phyloP scores from a whole-genome alignment of 2,113 vertebrate species.

The Perca fluviatilis region DNA sequence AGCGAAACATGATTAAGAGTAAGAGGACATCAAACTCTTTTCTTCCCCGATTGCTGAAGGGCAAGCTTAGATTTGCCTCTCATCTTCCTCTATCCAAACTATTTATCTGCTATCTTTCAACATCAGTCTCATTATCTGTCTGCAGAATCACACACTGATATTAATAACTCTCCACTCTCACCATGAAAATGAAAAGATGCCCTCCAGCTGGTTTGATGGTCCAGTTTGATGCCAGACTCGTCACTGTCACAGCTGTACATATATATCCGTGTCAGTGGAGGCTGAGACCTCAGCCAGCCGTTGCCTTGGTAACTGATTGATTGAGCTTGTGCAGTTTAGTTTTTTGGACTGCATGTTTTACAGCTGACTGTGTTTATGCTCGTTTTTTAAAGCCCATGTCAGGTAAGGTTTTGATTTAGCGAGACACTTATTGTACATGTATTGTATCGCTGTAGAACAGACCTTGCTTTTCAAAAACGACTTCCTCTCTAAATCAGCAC shows the following conservation, averaged over 20 bases:
- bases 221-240: slow-evolving; percentile 66
- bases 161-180: slow-evolving; percentile 61
- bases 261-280: slow-evolving; percentile 55
- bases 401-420: background rate
- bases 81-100: slow-evolving; percentile 26
- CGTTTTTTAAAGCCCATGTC: background rate
- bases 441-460: slow-evolving; percentile 1
- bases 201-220: slow-evolving; percentile 63
- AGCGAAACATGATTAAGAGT: slow-evolving; percentile 1
- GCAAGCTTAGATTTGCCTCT: slow-evolving; percentile 6
- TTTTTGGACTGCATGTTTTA: slow-evolving; percentile 2
- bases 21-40: background rate
- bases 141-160: slow-evolving; percentile 46
- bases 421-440: background rate
- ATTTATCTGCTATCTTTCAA: slow-evolving; percentile 45
- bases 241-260: slow-evolving; percentile 55
- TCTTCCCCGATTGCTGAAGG: slow-evolving; percentile 15
- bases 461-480: background rate
- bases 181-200: slow-evolving; percentile 60
- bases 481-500: slow-evolving; percentile 28
- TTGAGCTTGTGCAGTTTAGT: slow-evolving; percentile 15
- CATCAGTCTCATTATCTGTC: slow-evolving; percentile 60
- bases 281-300: slow-evolving; percentile 37
- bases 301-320: slow-evolving; percentile 74
- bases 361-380: background rate